Evolutionary conservation across 2,113 vertebrate genomes (phyloP).

Genomic region (Salvelinus sp.): DNA sequence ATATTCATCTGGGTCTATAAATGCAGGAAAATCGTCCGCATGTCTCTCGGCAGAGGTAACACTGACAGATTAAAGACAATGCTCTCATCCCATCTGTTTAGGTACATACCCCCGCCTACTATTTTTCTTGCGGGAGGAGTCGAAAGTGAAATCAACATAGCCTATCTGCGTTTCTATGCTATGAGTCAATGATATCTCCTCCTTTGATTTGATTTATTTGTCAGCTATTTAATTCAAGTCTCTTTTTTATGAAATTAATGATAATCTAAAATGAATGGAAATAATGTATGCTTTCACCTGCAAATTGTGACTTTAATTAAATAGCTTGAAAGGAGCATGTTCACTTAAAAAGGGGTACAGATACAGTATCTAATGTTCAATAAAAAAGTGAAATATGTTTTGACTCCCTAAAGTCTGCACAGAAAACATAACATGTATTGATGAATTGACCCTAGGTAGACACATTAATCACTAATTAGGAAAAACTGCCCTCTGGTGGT

Average conservation of each 20-base stretch:
- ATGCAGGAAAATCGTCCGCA: slow-evolving; percentile 4
- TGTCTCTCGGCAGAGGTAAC: slow-evolving; percentile 34
- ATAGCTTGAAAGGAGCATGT: not conserved
- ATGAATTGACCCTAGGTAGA: not conserved
- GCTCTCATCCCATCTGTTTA: slow-evolving; percentile 70
- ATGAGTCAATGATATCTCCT: not conserved
- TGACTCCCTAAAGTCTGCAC: not conserved
- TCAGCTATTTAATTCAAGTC: not conserved
- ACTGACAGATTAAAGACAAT: slow-evolving; percentile 70
- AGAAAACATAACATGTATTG: not conserved
- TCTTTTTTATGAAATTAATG: not conserved
- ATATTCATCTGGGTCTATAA: slow-evolving; percentile 2
- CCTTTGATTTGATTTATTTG: slow-evolving; percentile 8
- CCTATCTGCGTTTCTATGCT: not conserved
- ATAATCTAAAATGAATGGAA: not conserved
- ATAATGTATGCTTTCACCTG: not conserved
- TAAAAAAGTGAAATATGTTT: not conserved
- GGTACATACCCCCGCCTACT: slow-evolving; percentile 67
- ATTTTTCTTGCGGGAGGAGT: slow-evolving; percentile 61
- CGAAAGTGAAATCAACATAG: slow-evolving; percentile 21
- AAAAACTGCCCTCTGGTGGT: slow-evolving; percentile 3
- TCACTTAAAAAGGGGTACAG: not conserved
- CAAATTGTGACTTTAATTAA: not conserved
- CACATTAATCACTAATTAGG: not conserved
- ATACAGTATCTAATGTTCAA: not conserved